Percentiles rank a stretch among this genome's conserved stretches.
Evolutionary conservation across 2,113 vertebrate genomes (phyloP).

Genomic region (Pheucticus melanocephalus): DNA sequence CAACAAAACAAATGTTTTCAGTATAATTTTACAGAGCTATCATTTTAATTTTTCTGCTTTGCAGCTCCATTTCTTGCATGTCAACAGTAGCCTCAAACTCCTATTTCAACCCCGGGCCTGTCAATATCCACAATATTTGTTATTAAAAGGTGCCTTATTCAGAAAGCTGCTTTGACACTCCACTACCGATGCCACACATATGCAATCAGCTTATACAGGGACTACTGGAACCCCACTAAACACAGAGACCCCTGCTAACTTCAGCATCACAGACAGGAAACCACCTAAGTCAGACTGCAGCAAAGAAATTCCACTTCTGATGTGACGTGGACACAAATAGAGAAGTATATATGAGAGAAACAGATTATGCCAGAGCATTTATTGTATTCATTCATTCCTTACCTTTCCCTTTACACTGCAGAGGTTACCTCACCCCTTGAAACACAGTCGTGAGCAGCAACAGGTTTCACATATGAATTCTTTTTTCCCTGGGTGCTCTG

Average conservation of each 20-base stretch:
- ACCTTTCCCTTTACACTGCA: slow-evolving; percentile 34
- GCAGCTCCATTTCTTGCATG: neutral
- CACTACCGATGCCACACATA: rapidly evolving
- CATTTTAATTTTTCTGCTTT: neutral
- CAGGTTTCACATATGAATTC: neutral
- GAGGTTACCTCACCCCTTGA: neutral
- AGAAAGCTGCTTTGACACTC: neutral
- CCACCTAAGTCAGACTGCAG: neutral
- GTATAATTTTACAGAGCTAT: neutral
- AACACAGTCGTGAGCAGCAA: neutral
- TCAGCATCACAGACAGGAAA: neutral
- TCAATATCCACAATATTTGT: neutral
- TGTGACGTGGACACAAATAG: neutral
- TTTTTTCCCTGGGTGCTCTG: neutral
- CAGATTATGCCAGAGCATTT: neutral
- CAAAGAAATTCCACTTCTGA: neutral
- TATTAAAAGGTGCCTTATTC: neutral
- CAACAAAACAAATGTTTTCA: neutral
- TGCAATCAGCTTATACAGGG: neutral
- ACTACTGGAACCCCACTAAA: neutral
- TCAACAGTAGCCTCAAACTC: neutral
- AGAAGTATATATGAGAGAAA: neutral
- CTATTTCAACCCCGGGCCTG: neutral
- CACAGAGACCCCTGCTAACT: neutral
- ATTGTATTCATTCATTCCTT: neutral